Base-by-base conservation (phyloP, 64 coral and sea anemone species). In the Acropora tenuis region DNA sequence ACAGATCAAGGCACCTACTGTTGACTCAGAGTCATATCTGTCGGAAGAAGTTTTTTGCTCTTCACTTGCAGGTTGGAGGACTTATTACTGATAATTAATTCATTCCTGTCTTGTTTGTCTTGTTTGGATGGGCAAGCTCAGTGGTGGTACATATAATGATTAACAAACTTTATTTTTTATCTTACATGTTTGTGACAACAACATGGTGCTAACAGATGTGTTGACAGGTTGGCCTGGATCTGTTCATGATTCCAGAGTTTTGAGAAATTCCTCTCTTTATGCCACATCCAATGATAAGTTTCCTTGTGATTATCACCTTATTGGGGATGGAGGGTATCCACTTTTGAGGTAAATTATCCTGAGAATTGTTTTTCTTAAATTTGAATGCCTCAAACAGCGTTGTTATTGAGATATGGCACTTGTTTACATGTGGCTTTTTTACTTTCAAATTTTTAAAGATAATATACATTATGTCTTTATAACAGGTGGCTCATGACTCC, bases 311-410 rank as follows among this genome's bases (percentile, higher is more conserved):
- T 53, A 76, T 40, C 85, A 88, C 65, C 47, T 88, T 15, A 48
- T 88, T 19, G 85, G 85, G 30, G 85, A 88, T 88, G 85, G 85
- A 58, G 85, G 85, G 13, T 88, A 88, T 41, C 71, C 85, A 69
- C 71, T 88, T 76, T 75, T 78, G 47, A 78, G 76, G 17, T 78
- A 78, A 76, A 1, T 41, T 78, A 48, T 48, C 16, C 12, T 78
- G 47, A 48, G 9, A 12, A 48, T 48, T 47, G n/a, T 78, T 43
- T 15, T 47, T 48, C 30, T 30, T 0, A 30, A 30, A 30, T 30
- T 48, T 40, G 52, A 55, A 55, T 55, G 52, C 10, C 10, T 55
- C 52, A 55, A 55, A 55, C 52, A 55, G 30, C 0, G 30, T 30
- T 30, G 30, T 30, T 30, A 30, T 30, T 30, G 30, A 30, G 10